These are phyloP conservation scores for Trypoxylus dichotomus DNA, from an alignment of 1,140 invertebrate genomes.

Conservation along the genomic window DNA sequence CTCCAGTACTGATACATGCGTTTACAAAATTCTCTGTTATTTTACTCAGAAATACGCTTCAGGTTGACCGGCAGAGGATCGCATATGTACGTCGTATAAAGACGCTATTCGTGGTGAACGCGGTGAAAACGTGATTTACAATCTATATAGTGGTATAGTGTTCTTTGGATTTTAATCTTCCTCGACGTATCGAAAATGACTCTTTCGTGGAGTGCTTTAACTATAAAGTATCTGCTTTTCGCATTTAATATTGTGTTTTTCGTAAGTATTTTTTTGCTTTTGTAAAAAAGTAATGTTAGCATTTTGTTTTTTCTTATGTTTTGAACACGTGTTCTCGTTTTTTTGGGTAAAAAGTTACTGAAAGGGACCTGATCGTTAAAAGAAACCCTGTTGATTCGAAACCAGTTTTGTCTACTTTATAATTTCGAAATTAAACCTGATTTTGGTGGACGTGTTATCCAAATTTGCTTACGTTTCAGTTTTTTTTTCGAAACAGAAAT, in stretches of 20 bases:
- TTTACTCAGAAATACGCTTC: neutral
- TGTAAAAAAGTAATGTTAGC: neutral
- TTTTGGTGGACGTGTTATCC: neutral
- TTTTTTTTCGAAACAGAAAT: neutral
- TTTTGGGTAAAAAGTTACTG: too few species aligned
- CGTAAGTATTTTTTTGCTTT: constrained; percentile 44
- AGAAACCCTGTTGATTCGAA: too few species aligned
- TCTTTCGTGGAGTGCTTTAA: constrained; percentile 42
- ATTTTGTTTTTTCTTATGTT: neutral
- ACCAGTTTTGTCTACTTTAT: too few species aligned
- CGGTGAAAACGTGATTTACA: too few species aligned
- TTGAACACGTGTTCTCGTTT: neutral
- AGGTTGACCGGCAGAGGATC: neutral
- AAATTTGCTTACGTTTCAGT: neutral
- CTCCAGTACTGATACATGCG: neutral
- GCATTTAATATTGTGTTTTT: constrained; percentile 50
- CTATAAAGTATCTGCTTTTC: constrained; percentile 48
- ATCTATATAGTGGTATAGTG: too few species aligned
- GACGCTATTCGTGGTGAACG: too few species aligned
- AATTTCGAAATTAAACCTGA: neutral
- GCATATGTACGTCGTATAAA: too few species aligned
- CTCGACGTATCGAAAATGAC: constrained; percentile 12
- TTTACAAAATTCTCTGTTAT: neutral
- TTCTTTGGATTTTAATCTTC: too few species aligned
- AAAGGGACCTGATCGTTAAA: too few species aligned